Evolutionary conservation across 2,888 invertebrate species (phyloP).

Genomic region (Epinotia demarniana): DNA sequence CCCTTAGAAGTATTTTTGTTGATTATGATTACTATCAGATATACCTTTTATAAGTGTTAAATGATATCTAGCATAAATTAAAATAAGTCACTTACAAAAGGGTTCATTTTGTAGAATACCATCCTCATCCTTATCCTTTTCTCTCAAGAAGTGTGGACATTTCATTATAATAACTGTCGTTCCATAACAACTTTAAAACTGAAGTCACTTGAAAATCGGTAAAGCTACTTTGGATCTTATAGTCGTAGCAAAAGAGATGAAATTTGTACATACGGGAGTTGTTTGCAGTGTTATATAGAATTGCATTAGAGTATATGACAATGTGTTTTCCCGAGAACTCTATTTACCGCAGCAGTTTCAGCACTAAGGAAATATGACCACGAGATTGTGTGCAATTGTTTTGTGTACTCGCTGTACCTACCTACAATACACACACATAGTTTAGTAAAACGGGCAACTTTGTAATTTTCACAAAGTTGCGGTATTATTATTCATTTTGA

Average conservation of each 20-base stretch:
- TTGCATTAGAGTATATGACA: constrained; percentile 25
- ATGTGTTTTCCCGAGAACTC: constrained; percentile 10
- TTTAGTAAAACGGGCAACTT: no score
- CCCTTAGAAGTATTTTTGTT: neutral
- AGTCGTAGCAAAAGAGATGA: neutral
- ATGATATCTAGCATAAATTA: no score
- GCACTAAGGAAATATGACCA: neutral
- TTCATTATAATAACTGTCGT: constrained; percentile 22
- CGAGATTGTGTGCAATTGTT: neutral
- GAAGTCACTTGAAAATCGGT: neutral
- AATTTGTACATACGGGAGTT: neutral
- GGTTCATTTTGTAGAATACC: neutral
- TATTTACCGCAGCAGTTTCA: constrained; percentile 2
- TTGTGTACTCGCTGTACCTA: neutral
- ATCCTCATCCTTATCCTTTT: neutral
- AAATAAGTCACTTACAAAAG: neutral
- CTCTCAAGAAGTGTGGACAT: constrained; percentile 18
- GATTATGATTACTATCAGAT: neutral
- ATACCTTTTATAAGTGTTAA: no score
- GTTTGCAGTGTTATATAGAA: constrained; percentile 12
- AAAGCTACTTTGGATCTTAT: neutral
- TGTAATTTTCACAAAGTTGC: no score
- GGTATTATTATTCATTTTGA: no score
- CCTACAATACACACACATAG: no score
- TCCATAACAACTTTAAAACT: neutral